Base-by-base conservation (phyloP, 2,113 vertebrate genomes). In the Panthera tigris region DNA sequence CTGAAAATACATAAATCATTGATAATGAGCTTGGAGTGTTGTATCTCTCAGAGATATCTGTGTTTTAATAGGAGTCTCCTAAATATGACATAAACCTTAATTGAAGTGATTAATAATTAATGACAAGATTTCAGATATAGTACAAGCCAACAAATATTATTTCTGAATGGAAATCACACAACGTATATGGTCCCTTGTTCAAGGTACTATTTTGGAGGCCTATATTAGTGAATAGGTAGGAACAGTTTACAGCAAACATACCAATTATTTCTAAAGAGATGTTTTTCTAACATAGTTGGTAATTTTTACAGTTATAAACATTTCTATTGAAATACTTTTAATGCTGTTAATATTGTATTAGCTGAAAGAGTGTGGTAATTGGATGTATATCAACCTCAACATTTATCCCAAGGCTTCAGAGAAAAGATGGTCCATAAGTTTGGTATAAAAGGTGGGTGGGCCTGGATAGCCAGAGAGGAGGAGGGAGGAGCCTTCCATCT, bases 41-140 rank as follows among this genome's bases (percentile, higher is more conserved):
- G 7, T 89, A 68, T 88, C 66, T 94, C 86, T 96, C 36, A n/a
- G 85, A 87, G 45, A 81, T 95, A 90, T 95, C 97, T 95, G 82
- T 89, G 74, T 94, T 96, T 83, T 94, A 96, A 92, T 91, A 87
- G 48, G 90, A 80, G 15, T 89, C 36, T 94, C 76, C 89, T 74
- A 94, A 93, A 87, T 85, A 63, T 52, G 92, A 83, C 68, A 87
- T 39, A 87, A 90, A 85, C 50, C 96, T 93, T 93, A 92, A 95
- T 95, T 71, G 97, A 89, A 94, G 48, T 74, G 66, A 78, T 95
- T 68, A 87, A 93, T 96, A 96, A 91, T 89, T 88, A 94, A 86
- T 91, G 18, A 80, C 61, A 85, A 48, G 29, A 85, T 68, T 91
- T 93, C 52, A 71, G 55, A 65, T 83, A 61, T 63, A 90, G 63